Conservation (phyloP, 2,797 vertebrate species). For the Lepidocolaptes lacrymiger region DNA sequence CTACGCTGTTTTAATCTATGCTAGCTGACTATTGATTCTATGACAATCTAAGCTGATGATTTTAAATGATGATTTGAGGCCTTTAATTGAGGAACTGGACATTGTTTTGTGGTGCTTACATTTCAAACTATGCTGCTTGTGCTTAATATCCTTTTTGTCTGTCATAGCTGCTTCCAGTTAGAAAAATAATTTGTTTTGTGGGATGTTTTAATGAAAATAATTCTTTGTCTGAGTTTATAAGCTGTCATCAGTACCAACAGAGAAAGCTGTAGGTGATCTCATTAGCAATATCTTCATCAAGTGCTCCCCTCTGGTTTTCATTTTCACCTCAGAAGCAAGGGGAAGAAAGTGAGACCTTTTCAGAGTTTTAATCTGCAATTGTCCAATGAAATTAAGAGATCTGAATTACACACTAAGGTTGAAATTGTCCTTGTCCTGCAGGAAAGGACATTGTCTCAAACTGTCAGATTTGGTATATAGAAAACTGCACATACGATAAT, state of each 20-base stretch:
- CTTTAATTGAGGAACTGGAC: background rate
- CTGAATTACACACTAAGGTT: background rate
- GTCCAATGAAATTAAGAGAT: background rate
- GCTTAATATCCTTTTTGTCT: background rate
- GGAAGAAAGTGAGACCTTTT: background rate
- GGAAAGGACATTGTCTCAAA: background rate
- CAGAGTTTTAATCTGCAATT: background rate
- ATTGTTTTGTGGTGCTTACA: background rate
- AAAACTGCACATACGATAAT: background rate
- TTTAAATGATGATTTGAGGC: background rate
- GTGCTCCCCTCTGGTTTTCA: background rate
- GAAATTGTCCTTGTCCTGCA: background rate
- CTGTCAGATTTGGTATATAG: background rate
- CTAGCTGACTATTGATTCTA: background rate
- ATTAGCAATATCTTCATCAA: background rate
- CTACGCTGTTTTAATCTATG: background rate
- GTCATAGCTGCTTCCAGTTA: background rate
- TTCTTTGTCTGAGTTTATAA: slow-evolving; percentile 3
- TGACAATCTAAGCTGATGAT: background rate
- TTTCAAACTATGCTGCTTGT: background rate
- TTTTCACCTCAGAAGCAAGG: background rate
- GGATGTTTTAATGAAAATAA: background rate
- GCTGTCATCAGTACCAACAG: background rate
- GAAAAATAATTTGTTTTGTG: background rate
- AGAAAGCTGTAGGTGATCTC: background rate